Percentiles rank a stretch among this genome's conserved stretches.
Evolutionary conservation across 2,888 invertebrate genomes (phyloP).

Genomic region (Neocrepidodera transversa): DNA sequence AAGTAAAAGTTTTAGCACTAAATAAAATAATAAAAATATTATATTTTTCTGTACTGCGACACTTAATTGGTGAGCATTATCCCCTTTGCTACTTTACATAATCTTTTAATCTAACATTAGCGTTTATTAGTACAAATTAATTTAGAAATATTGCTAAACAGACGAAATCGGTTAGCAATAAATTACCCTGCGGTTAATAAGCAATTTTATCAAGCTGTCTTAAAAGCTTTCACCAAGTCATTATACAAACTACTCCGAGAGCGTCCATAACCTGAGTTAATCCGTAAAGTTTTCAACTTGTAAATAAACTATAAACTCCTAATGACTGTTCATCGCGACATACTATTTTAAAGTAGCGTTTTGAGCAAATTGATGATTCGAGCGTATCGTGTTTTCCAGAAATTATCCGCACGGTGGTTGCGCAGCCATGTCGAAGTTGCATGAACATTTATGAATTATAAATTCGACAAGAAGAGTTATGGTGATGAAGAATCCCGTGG

Average conservation of each 20-base stretch:
- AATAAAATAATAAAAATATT: no score
- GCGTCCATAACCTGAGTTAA: slow-evolving; percentile 5
- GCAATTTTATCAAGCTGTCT: not conserved
- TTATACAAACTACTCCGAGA: no score
- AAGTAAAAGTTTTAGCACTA: no score
- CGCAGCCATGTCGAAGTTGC: slow-evolving; percentile 28
- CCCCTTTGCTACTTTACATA: no score
- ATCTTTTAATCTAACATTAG: no score
- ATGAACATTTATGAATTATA: slow-evolving; percentile 50
- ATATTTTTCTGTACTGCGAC: no score
- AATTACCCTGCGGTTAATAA: no score
- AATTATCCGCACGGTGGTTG: slow-evolving; percentile 17
- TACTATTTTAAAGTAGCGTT: slow-evolving; percentile 13
- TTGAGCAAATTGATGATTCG: slow-evolving; percentile 19
- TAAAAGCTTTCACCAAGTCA: not conserved
- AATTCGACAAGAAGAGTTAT: slow-evolving; percentile 51
- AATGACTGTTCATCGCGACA: slow-evolving; percentile 18
- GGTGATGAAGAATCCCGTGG: slow-evolving; percentile 46
- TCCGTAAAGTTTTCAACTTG: slow-evolving; percentile 15
- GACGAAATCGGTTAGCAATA: no score
- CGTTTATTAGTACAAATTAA: no score
- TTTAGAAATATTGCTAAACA: no score
- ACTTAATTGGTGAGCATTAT: no score
- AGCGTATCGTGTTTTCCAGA: slow-evolving; percentile 30
- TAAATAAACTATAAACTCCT: slow-evolving; percentile 24